A percentile compares a stretch with the other conserved stretches of the same genome.
Evolutionary conservation across 2,113 vertebrate species (phyloP).

Genomic region (Limanda limanda): DNA sequence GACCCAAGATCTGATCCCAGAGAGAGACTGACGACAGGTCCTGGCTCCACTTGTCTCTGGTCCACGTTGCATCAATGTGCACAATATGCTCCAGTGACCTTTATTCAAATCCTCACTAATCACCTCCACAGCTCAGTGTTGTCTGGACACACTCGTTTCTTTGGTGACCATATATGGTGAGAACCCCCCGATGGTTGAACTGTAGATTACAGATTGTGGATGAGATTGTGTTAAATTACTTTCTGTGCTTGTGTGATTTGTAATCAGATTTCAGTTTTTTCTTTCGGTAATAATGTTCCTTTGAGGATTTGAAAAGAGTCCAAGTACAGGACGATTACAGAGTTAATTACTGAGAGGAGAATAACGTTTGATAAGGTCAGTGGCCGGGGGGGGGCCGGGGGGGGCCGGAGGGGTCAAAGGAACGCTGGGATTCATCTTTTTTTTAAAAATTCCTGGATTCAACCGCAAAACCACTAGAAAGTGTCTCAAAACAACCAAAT

Average conservation of each 20-base stretch:
- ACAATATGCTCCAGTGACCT: conserved; percentile 39
- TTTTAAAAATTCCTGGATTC: background rate
- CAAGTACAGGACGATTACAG: conserved; percentile 29
- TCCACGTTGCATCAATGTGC: conserved; percentile 57
- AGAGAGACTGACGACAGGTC: conserved; percentile 48
- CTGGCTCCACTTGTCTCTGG: conserved; percentile 42
- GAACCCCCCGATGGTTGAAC: conserved; percentile 33
- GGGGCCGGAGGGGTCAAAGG: too few species aligned
- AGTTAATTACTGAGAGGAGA: conserved; percentile 9
- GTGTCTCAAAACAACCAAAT: background rate
- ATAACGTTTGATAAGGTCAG: background rate
- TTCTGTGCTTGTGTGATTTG: conserved; percentile 6
- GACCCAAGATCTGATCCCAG: conserved; percentile 36
- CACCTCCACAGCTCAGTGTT: conserved; percentile 52
- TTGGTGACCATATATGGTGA: conserved; percentile 56
- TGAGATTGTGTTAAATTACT: conserved; percentile 48
- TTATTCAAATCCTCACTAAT: conserved; percentile 59
- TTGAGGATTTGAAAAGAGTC: conserved; percentile 41
- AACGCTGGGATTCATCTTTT: background rate
- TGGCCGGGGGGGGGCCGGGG: too few species aligned
- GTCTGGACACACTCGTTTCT: conserved; percentile 65
- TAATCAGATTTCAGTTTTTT: conserved; percentile 38
- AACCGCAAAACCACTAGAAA: background rate
- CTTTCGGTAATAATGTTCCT: conserved; percentile 33
- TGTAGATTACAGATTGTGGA: conserved; percentile 38